Base-by-base conservation (phyloP, 2,797 vertebrate species). In the Alosa sapidissima region DNA sequence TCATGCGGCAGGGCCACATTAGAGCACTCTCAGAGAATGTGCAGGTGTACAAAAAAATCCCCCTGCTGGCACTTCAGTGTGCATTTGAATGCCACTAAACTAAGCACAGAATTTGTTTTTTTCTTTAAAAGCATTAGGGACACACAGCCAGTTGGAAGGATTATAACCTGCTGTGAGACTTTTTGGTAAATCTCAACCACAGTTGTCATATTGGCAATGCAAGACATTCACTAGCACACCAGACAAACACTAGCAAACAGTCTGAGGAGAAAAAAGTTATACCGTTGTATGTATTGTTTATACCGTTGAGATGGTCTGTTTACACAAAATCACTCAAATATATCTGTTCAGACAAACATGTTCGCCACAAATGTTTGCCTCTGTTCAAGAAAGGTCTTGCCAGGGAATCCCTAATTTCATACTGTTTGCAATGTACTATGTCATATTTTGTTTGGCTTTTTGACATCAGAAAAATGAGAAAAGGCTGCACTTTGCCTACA, bases 1-100 rank as follows among this genome's bases (percentile, higher is more conserved):
- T 52, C 81, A 9, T 81, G 68, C 47, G 65, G 81, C 21, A 68
- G 87, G 60, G 85, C 88, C 65, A 78, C 84, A 75, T 41, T 41
- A 4, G 2, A 41, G 36, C 65, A 33, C 47, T 78, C 55, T 86
- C 49, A 7, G 68, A 78, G 41, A 47, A 78, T 78, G 41, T 78
- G 36, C 72, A 78, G 72, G 72, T 78, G 72, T 78, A 45, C 54
- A 19, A 55, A 60, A 60, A 24, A 24, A 21, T 58, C 6, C 21
- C 54, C 54, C 58, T 13, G 33, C 36, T 36, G 65, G 65, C 41
- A 45, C 72, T 78, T 78, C 72, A 78, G 7, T 6, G 10, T 21
- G 72, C 11, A 4, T 45, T 47, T 78, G 72, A 78, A 78, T 45
- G 41, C 19, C 72, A 21, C 16, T 41, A 45, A 78, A 78, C 47